Percentiles rank a stretch among this genome's conserved stretches.
Conservation (phyloP, 92 coral and sea anemone genomes). For the Paragorgia papillata region DNA sequence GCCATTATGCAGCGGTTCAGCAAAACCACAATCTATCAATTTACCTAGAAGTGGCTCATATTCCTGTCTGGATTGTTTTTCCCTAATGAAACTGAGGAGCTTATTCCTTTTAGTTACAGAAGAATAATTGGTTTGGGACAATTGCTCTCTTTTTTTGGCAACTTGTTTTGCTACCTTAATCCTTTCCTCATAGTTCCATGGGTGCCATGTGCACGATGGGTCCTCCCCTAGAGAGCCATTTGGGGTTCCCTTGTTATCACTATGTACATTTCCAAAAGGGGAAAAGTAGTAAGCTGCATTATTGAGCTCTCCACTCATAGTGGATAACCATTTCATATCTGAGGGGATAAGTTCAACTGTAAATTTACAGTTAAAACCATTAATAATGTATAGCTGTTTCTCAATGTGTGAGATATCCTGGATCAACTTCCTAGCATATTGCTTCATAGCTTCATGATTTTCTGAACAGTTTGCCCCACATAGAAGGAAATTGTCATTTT, state of each 20-base stretch:
- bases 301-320: conserved; percentile 46
- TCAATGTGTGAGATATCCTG: conserved; percentile 46
- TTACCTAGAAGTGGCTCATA: conserved; percentile 54
- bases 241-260: conserved; percentile 35
- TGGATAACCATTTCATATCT: conserved; percentile 47
- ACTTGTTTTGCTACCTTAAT: conserved; percentile 16
- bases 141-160: conserved; percentile 12
- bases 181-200: conserved; percentile 12
- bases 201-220: conserved; percentile 26
- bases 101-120: conserved; percentile 52
- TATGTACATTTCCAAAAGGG: conserved; percentile 39
- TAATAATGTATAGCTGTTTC: conserved; percentile 18
- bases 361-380: conserved; percentile 17
- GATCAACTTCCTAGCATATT: conserved; percentile 55
- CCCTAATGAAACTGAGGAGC: conserved; percentile 51
- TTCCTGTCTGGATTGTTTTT: conserved; percentile 60
- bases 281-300: too few relatives aligned
- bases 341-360: conserved; percentile 35
- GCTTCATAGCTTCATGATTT: conserved; percentile 44
- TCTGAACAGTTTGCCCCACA: conserved; percentile 68
- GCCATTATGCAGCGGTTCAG: conserved; percentile 59
- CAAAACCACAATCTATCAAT: conserved; percentile 60
- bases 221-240: conserved; percentile 47
- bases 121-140: neutral
- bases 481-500: conserved; percentile 55